Conservation (phyloP, 2,888 invertebrate genomes). For the Apodemia zela region DNA sequence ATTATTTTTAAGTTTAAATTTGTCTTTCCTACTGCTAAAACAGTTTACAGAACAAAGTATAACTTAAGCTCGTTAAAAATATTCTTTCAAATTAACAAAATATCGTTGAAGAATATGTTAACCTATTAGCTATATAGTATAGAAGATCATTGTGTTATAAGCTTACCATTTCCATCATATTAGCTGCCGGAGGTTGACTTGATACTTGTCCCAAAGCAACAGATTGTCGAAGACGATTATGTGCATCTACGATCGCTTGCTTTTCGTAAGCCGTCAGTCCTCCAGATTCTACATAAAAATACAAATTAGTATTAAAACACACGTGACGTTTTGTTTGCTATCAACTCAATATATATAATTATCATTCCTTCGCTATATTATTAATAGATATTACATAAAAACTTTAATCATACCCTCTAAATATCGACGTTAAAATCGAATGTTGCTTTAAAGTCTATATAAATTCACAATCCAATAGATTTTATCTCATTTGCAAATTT, state of each 20-base stretch:
- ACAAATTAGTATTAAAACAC: background rate
- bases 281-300: slow-evolving; percentile 75
- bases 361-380: no score
- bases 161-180: slow-evolving; percentile 92
- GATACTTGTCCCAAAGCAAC: slow-evolving; percentile 89
- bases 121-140: background rate
- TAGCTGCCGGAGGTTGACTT: slow-evolving; percentile 88
- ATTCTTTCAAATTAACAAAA: no score
- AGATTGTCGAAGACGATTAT: slow-evolving; percentile 89
- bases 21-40: no score
- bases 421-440: background rate
- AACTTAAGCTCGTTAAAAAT: no score
- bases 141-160: background rate
- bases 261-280: slow-evolving; percentile 87
- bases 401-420: background rate
- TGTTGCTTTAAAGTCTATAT: slow-evolving; percentile 26
- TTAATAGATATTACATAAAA: background rate
- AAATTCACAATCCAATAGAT: slow-evolving; percentile 49
- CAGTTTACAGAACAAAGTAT: no score
- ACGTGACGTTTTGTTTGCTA: slow-evolving; percentile 28
- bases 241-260: slow-evolving; percentile 88
- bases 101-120: no score
- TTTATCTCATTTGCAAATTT: slow-evolving; percentile 61
- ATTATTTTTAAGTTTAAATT: no score
- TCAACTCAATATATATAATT: no score